Evolutionary conservation across 2,888 invertebrate species (phyloP).

Genomic region (Phalera bucephala): DNA sequence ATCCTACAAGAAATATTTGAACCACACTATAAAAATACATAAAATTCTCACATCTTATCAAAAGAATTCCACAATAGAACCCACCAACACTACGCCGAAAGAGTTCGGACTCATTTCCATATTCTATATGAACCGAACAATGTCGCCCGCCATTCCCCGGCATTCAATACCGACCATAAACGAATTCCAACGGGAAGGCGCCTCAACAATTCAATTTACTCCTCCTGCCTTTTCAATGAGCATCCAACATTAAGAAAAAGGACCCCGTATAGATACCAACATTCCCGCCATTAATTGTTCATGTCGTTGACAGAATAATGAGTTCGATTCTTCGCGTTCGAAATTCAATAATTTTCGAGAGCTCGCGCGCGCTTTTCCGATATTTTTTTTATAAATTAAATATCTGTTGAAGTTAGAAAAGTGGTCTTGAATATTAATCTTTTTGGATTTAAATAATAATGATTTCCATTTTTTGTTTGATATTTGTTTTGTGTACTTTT

Average conservation of each 20-base stretch:
- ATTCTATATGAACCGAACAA: constrained; percentile 31
- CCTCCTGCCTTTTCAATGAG: constrained; percentile 39
- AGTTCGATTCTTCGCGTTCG: constrained; percentile 34
- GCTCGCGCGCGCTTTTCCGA: constrained; percentile 9
- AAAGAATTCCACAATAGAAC: neutral
- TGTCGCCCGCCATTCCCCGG: constrained; percentile 25
- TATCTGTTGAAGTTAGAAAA: constrained; percentile 17
- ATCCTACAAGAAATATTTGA: too few relatives aligned
- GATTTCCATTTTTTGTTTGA: constrained; percentile 23
- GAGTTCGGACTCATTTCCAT: constrained; percentile 38
- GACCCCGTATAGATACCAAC: constrained; percentile 38
- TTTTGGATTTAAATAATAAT: constrained; percentile 43
- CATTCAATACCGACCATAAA: constrained; percentile 44
- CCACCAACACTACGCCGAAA: constrained; percentile 19
- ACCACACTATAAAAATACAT: too few relatives aligned
- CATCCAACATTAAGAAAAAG: constrained; percentile 61
- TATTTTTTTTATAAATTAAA: constrained; percentile 41
- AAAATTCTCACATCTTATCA: neutral
- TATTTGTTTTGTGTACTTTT: constrained; percentile 17
- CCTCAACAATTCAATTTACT: constrained; percentile 54
- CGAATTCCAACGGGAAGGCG: constrained; percentile 52
- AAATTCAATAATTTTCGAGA: constrained; percentile 42
- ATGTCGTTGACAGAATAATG: constrained; percentile 50
- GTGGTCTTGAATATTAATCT: constrained; percentile 35
- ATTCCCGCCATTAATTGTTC: constrained; percentile 59